Evolutionary conservation across 2,888 invertebrate genomes (phyloP), one percentile per base, ranked within the genome.

Genomic region (Cephus nigrinus): DNA sequence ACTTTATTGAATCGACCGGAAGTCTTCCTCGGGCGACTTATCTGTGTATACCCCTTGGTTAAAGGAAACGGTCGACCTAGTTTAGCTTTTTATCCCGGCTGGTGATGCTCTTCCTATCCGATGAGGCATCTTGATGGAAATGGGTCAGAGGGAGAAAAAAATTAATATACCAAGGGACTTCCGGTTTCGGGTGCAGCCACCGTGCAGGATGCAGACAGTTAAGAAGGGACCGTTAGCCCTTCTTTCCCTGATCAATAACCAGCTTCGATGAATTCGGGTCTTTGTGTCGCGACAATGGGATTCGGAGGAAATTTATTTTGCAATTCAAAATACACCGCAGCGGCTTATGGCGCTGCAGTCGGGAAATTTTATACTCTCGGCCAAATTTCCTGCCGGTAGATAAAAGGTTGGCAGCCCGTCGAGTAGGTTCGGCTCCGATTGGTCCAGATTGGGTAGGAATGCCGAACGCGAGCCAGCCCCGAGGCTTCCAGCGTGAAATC

Each of bases 171-270:
- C 31, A 30, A 11, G 69, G 32, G 31, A 30, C 69, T 69, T 69
- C 69, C 69, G 69, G 69, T 69, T 69, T 69, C 69, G 69, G 69
- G 69, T 69, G 32, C 69, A 69, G 69, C 31, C 30, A 30, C 69
- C 15, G 15, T 15, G 69, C 69, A 69, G 69, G 69, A 69, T 69
- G 69, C 69, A 32, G 69, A 69, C 69, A 69, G 69, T 69, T 69
- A 30, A 31, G 32, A 15, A 3, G 4, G 69, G 12, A 69, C 69
- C 69, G 69, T 69, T 69, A 69, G 69, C 30, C 30, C 31, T 69
- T 30, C 69, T 69, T 69, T 40, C 30, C 69, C 31, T 12, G 31
- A 69, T 69, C 69, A 32, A 69, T 69, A 69, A 69, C 30, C 69
- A 32, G 69, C 69, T 69, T 32, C 69, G 69, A 69, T 32, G 69